Base-by-base conservation (phyloP, 2,888 invertebrate genomes). In the Sclerodermus sp. region DNA sequence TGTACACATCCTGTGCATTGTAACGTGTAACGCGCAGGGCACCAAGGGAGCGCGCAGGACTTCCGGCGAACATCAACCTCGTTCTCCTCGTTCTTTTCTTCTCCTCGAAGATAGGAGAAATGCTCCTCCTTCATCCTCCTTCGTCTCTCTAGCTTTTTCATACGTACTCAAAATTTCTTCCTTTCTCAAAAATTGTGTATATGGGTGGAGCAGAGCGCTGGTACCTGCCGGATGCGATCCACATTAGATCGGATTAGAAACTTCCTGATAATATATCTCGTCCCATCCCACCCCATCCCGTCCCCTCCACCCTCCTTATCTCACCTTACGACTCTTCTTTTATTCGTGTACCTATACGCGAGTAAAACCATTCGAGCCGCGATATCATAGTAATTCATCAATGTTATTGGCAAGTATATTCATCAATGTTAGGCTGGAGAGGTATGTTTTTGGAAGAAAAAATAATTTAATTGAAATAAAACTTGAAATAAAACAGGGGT, bases 1-100 rank as follows among this genome's bases (percentile, higher is more conserved):
- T 77, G 77, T 77, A 77, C 73, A 77, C 76, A 77, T 77, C 77
- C 77, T 76, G 77, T 73, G 63, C 70, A 74, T 77, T 77, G 77
- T 77, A 65, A 58, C 50, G 64, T 57, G 55, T n/a, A n/a, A n/a
- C n/a, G 55, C 56, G 51, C 57, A 47, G 51, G 41, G 53, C 61
- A 66, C 66, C 62, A 64, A 57, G 54, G 52, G 57, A 55, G 42
- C 51, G 45, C 42, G 42, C 18, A 31, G 51, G 55, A 59, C 66
- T 67, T 67, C 67, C 67, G 65, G 58, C 23, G 23, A 23, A 23
- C 8, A 23, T 23, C 23, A 23, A 23, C 3, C 23, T 23, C 23
- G 34, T 12, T 13, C 34, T 5, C 14, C 36, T 34, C 37, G 17
- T 32, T 15, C 31, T 10, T 14, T 15, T 36, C 30, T 30, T 36